Conservation (phyloP, 1,140 invertebrate genomes). For the Drosophila takahashii region DNA sequence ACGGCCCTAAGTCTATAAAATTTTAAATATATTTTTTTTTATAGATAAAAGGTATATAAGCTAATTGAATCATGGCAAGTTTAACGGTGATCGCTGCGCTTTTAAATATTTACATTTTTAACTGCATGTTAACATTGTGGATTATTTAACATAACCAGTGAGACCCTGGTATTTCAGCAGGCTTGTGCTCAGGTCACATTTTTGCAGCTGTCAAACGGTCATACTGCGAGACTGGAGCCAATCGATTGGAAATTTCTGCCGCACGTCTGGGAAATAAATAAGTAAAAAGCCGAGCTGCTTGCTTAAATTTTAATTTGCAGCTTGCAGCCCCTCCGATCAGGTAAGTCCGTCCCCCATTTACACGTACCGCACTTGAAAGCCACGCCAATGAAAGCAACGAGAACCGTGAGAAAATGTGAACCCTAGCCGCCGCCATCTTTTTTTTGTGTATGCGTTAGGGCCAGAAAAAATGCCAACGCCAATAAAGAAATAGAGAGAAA, state of each 20-base stretch:
- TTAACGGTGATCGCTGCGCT: too few relatives aligned
- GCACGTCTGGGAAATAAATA: neutral
- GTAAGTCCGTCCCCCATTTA: slow-evolving; percentile 24
- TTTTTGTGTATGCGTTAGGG: slow-evolving; percentile 54
- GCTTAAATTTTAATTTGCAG: slow-evolving; percentile 1
- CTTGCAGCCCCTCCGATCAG: neutral
- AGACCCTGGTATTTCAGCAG: neutral
- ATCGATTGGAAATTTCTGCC: slow-evolving; percentile 2
- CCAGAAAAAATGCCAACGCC: slow-evolving; percentile 21
- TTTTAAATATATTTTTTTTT: too few relatives aligned
- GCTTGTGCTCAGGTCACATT: neutral
- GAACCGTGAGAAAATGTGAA: slow-evolving; percentile 35
- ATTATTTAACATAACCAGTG: neutral
- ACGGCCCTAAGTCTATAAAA: too few relatives aligned
- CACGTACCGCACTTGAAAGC: slow-evolving; percentile 23
- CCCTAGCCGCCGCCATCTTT: slow-evolving; percentile 63
- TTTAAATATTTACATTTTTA: neutral
- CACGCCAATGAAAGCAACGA: slow-evolving; percentile 19
- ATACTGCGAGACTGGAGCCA: neutral
- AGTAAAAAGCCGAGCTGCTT: neutral
- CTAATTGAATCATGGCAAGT: too few relatives aligned
- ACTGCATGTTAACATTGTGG: neutral
- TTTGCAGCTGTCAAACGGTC: neutral
- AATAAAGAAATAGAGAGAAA: slow-evolving; percentile 14
- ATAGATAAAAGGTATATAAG: too few relatives aligned